These are phyloP conservation scores for Eospalax fontanierii DNA, from an alignment of 2,797 vertebrate species.

Conservation along the genomic window DNA sequence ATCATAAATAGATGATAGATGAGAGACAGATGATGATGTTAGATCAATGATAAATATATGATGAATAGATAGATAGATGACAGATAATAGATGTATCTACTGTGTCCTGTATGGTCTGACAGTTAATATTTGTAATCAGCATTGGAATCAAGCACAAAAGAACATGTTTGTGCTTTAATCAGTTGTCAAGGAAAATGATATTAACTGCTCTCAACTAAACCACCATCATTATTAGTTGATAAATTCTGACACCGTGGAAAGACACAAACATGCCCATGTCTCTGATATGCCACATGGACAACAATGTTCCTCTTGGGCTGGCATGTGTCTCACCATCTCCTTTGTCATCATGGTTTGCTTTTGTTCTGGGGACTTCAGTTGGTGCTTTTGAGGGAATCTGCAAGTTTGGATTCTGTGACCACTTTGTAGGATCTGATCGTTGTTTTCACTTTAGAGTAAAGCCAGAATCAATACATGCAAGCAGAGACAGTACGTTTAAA, in stretches of 20 bases:
- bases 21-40: no score
- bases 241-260: not conserved
- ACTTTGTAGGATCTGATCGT: not conserved
- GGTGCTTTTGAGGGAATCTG: no score
- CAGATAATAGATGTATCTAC: not conserved
- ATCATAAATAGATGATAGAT: no score
- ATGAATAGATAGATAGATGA: not conserved
- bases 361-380: not conserved
- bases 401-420: not conserved
- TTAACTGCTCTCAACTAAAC: not conserved
- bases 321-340: not conserved
- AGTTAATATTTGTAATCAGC: not conserved
- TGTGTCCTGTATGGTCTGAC: not conserved
- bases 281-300: not conserved
- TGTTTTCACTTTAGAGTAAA: constrained; percentile 41
- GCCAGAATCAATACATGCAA: not conserved
- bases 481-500: not conserved
- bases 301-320: no score
- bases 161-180: not conserved
- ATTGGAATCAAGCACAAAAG: not conserved
- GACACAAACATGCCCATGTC: not conserved
- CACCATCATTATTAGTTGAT: no score
- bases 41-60: no score
- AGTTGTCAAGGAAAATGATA: not conserved
- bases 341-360: not conserved